Evolutionary conservation across 2,888 invertebrate species (phyloP), one percentile per base, ranked within the genome.

Genomic region (Pardosa pseudoannulata): DNA sequence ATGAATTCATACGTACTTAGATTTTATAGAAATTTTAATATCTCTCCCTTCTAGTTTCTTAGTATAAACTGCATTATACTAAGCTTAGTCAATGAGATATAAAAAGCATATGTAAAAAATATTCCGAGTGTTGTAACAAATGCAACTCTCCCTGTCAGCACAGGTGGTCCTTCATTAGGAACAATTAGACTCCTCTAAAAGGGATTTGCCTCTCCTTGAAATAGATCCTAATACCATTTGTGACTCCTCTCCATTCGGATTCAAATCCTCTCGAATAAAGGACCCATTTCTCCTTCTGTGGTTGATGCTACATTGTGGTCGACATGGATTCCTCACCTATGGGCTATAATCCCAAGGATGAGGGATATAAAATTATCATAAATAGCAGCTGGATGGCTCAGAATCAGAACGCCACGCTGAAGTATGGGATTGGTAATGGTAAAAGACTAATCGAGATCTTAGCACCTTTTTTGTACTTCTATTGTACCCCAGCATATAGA

Each of bases 291-390:
- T 36, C 23, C 67, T 36, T 68, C 13, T 75, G 36, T 50, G 70
- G 68, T 78, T 28, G 78, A 78, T 46, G 64, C 32, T 19, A 68
- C 56, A 80, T 67, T 74, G 67, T 39, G 68, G 39, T 80, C 36
- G 23, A 36, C 39, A 70, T 64, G 72, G 79, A 62, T 70, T 79
- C 62, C 71, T 56, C 70, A 71, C 70, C 62, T 62, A 28, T 36
- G 79, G 79, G 80, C 36, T 74, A 80, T 80, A 80, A 80, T 80
- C 80, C 46, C 0, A 29, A 50, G 28, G 50, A 28, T 39, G 65
- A 46, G 71, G 76, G 82, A 82, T 70, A 64, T 72, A 76, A 83
- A 83, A 83, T 83, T 83, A 83, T 50, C 82, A 83, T 83, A 83
- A 83, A 76, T 76, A 76, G 82, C 82, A 83, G 76, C 82, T 82